A percentile compares a stretch with the other conserved stretches of the same genome.
These are phyloP conservation scores for Pristiophorus japonicus DNA, from an alignment of 2,113 vertebrate genomes.

Conservation along the genomic window DNA sequence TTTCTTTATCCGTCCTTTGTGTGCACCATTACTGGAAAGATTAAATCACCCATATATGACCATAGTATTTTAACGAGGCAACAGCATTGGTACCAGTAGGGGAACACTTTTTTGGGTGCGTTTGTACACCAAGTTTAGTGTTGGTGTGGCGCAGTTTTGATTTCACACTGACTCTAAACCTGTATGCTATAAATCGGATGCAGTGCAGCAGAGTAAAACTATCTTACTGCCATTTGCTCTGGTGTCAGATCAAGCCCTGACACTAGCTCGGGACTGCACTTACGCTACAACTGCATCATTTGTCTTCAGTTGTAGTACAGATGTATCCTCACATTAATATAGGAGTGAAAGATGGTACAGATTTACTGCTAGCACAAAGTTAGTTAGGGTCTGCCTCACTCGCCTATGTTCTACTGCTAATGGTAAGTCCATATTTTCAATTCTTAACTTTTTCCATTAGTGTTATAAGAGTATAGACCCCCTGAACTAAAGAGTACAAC, in stretches of 20 bases:
- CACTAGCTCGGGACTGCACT: background rate
- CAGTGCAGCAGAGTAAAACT: background rate
- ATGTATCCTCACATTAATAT: background rate
- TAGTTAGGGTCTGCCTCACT: background rate
- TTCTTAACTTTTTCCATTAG: background rate
- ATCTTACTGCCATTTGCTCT: background rate
- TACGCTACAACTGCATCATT: background rate
- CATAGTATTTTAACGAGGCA: background rate
- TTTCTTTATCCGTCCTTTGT: background rate
- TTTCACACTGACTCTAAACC: background rate
- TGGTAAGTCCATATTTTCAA: background rate
- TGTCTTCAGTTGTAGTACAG: background rate
- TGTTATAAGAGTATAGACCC: background rate
- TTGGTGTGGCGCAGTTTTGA: background rate
- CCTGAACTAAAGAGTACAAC: background rate
- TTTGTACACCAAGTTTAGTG: too few relatives aligned
- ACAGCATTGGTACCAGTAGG: background rate
- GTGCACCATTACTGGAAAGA: background rate
- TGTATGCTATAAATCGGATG: background rate
- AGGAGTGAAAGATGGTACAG: background rate
- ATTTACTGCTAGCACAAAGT: background rate
- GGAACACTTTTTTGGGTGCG: too few relatives aligned
- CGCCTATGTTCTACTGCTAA: background rate
- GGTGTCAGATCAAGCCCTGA: background rate
- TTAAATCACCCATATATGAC: background rate